These are phyloP conservation scores for Marasmarcha lunaedactyla DNA, from an alignment of 2,888 invertebrate species.

Conservation along the genomic window DNA sequence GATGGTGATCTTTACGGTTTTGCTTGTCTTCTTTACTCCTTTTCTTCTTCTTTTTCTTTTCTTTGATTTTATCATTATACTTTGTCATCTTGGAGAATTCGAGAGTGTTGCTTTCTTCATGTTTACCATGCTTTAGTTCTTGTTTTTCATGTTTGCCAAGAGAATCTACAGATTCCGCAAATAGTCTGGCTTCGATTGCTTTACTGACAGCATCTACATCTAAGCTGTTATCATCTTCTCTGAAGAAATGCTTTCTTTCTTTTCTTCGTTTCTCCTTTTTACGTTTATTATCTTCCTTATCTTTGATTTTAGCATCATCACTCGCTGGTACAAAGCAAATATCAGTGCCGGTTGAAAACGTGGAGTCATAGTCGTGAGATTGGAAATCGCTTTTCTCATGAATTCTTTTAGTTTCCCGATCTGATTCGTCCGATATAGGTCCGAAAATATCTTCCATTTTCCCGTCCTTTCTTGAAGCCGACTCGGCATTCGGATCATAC, in stretches of 20 bases:
- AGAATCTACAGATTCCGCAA: conserved; percentile 70
- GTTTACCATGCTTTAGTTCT: conserved; percentile 68
- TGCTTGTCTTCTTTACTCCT: conserved; percentile 83
- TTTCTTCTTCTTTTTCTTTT: conserved; percentile 88
- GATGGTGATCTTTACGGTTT: conserved; percentile 75
- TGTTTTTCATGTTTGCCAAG: conserved; percentile 41
- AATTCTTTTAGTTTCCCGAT: conserved; percentile 31
- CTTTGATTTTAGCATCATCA: conserved; percentile 40
- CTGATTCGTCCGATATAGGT: conserved; percentile 82
- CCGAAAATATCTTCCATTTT: conserved; percentile 93
- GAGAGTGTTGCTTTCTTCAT: conserved; percentile 19
- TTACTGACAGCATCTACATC: conserved; percentile 86
- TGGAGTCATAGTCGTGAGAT: conserved; percentile 26
- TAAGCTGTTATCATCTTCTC: conserved; percentile 82
- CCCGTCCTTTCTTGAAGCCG: conserved; percentile 73
- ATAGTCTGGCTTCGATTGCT: conserved; percentile 83
- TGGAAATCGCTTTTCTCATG: conserved; percentile 31
- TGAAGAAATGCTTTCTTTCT: conserved; percentile 68
- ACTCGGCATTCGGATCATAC: background rate
- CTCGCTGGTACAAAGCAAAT: conserved; percentile 17
- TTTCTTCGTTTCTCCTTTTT: conserved; percentile 74
- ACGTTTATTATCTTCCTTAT: conserved; percentile 68
- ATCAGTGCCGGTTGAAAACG: conserved; percentile 20
- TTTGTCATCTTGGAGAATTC: conserved; percentile 20
- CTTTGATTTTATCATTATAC: conserved; percentile 73